Evolutionary conservation across 2,888 invertebrate genomes (phyloP).

Genomic region (Folsomia candida): DNA sequence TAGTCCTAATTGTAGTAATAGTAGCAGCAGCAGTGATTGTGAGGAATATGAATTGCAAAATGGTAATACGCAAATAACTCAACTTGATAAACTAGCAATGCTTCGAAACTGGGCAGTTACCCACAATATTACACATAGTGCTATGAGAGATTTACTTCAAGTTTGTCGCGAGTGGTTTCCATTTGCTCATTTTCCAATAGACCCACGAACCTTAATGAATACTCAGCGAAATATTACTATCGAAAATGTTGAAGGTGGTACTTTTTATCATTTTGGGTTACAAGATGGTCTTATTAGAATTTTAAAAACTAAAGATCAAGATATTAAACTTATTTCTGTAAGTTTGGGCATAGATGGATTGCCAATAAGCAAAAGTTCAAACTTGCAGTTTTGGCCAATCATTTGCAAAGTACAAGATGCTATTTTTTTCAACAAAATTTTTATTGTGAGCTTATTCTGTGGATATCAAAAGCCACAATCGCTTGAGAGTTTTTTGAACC

Average conservation of each 20-base stretch:
- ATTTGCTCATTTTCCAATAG: background rate
- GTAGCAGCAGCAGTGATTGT: too few species aligned
- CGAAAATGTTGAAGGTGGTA: slow-evolving; percentile 1
- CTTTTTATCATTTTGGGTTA: slow-evolving; percentile 31
- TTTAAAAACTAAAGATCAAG: too few species aligned
- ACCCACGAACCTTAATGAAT: slow-evolving; percentile 21
- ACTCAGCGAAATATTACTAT: slow-evolving; percentile 12
- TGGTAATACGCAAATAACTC: too few species aligned
- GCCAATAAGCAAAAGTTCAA: slow-evolving; percentile 3
- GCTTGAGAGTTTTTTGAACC: background rate
- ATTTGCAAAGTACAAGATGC: background rate
- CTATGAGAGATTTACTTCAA: slow-evolving; percentile 17
- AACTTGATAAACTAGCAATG: slow-evolving; percentile 2
- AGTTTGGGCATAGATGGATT: slow-evolving; percentile 4
- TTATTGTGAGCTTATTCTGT: slow-evolving; percentile 5
- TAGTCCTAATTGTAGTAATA: too few species aligned
- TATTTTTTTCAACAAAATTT: background rate
- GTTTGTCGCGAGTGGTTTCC: background rate
- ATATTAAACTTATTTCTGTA: background rate
- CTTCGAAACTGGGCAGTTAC: slow-evolving; percentile 28
- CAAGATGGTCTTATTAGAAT: too few species aligned
- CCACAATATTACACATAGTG: slow-evolving; percentile 24
- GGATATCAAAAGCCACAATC: background rate
- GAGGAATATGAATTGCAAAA: too few species aligned
- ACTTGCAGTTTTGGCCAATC: slow-evolving; percentile 11